Evolutionary conservation across 2,888 invertebrate species (phyloP), one percentile per base, ranked within the genome.

Genomic region (Danaus chrysippus): DNA sequence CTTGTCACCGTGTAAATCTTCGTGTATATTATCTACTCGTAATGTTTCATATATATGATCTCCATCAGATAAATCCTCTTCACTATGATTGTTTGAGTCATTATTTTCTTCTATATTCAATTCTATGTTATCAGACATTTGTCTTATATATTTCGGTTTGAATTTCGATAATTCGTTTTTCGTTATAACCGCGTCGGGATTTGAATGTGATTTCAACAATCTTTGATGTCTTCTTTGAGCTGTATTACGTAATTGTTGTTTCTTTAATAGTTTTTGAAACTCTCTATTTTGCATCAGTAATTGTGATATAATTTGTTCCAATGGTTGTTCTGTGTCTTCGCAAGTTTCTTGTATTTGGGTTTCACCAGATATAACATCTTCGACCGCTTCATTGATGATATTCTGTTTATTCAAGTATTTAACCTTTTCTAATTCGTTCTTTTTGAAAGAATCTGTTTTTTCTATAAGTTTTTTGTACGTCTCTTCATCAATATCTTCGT

Each of bases 241-340:
- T 55, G 84, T 91, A 68, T 91, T 92, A 71, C 92, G 85, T 62
- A 82, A 92, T 67, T 95, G 93, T 72, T 95, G 95, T 73, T 95
- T 95, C 71, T 95, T 95, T 34, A 96, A 86, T 53, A 96, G 91
- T 68, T 95, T 94, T 70, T 96, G 95, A 70, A 96, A 96, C 68
- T 96, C 96, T 71, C 95, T 93, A 75, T 95, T 96, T 77, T 96
- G 95, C 93, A 96, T 94, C 6, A 97, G 84, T 12, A 97, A 87
- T 76, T 96, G 96, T 0, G 96, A 94, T 57, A 97, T 96, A 56
- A 97, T 94, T 83, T 96, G 92, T 82, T 95, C 94, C 71, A 94
- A 88, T 56, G 93, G 94, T 77, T 92, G 94, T 75, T 92, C 92
- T 17, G 73, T 75, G 63, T 86, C 86, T 72, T 89, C 84, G 46